phyloP scores from a whole-genome alignment of 2,888 invertebrate genomes.

The Molorchus minor region DNA sequence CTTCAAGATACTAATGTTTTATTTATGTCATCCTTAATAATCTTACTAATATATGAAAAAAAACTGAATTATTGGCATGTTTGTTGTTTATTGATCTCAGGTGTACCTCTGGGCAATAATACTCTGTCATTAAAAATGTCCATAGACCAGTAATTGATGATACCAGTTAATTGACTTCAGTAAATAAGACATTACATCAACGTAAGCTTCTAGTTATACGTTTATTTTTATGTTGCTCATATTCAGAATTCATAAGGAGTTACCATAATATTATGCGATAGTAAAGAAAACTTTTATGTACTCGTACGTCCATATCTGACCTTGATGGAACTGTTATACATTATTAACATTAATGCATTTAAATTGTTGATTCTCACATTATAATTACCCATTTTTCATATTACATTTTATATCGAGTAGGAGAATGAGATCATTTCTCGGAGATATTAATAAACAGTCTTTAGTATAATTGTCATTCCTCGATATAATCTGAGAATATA shows the following conservation, averaged over 20 bases:
- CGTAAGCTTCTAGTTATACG: constrained; percentile 32
- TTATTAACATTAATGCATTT: constrained; percentile 21
- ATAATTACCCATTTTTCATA: constrained; percentile 8
- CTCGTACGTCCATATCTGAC: constrained; percentile 32
- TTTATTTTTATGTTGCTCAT: constrained; percentile 35
- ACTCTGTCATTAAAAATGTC: constrained; percentile 37
- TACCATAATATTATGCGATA: constrained; percentile 36
- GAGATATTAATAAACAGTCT: background rate
- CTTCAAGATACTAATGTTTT: no score
- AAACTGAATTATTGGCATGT: no score
- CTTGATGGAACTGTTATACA: constrained; percentile 31
- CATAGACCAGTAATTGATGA: constrained; percentile 39
- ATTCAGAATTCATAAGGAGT: constrained; percentile 30
- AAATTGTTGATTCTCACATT: constrained; percentile 19
- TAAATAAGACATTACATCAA: constrained; percentile 42
- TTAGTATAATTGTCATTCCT: constrained; percentile 5
- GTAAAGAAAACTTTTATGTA: constrained; percentile 37
- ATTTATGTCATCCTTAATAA: no score
- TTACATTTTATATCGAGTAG: background rate
- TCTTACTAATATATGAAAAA: no score
- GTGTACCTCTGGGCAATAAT: constrained; percentile 33
- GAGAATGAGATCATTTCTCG: constrained; percentile 14
- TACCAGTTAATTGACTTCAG: constrained; percentile 36
- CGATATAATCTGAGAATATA: background rate
- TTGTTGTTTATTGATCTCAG: constrained; percentile 28